phyloP scores from a whole-genome alignment of 2,888 invertebrate species.

The Spisula solida region DNA sequence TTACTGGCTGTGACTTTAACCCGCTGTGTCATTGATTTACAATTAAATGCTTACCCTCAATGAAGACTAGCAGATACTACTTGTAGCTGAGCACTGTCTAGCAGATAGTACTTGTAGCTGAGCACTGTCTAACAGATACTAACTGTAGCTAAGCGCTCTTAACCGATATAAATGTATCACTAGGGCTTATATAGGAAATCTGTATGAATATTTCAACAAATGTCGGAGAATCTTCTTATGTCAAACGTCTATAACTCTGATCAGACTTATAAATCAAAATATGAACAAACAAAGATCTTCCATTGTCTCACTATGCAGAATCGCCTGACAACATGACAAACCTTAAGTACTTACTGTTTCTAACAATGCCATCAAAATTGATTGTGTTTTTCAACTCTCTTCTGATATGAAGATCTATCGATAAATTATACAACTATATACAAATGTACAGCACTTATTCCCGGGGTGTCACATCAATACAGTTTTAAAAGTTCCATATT shows the following conservation, averaged over 20 bases:
- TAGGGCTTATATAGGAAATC: neutral
- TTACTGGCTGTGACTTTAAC: conserved; percentile 9
- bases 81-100: neutral
- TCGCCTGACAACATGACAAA: neutral
- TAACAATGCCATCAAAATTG: conserved; percentile 20
- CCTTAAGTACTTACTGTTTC: neutral
- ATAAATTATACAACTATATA: neutral
- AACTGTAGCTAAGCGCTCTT: neutral
- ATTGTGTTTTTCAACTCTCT: neutral
- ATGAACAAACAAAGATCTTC: neutral
- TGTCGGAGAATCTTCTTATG: neutral
- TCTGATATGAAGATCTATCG: conserved; percentile 8
- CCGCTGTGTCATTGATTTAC: conserved; percentile 41
- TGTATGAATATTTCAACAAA: neutral
- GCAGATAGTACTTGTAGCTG: too few species aligned
- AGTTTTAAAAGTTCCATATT: neutral
- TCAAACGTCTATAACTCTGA: neutral
- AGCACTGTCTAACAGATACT: too few species aligned
- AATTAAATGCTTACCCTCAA: conserved; percentile 28
- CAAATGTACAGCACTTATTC: neutral
- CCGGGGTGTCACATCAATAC: neutral
- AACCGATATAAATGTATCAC: neutral
- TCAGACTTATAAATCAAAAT: conserved; percentile 3
- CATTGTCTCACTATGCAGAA: neutral
- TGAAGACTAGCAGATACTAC: too few species aligned